Evolutionary conservation across 2,113 vertebrate species (phyloP), one percentile per base, ranked within the genome.

Genomic region (Campylorhamphus procurvoides): DNA sequence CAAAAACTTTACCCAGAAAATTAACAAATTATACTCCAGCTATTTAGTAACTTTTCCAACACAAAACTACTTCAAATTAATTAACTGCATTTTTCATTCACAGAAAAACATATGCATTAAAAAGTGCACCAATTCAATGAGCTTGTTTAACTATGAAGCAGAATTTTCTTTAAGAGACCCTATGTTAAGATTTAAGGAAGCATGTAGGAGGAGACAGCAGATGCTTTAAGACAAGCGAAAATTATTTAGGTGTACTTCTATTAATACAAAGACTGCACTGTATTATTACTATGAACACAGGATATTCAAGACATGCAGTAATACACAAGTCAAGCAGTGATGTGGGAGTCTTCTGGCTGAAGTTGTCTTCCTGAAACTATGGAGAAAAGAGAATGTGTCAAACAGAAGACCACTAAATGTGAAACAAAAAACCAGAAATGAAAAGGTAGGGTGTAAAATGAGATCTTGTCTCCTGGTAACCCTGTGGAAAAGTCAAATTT

Each of bases 131-230:
- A 60, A 64, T 31, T 71, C 2, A n/a, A 81, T n/a, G 20, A 95
- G 72, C 28, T 58, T 1, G 3, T 83, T 96, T 62, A 69, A 68
- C 46, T 42, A 47, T 10, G 27, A 89, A 78, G 42, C 46, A 74
- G 68, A 27, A 53, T 76, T 83, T 93, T 85, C 90, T 94, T 53
- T 35, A 52, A 69, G 68, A 84, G 72, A 74, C 40, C 59, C 75
- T 39, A n/a, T 35, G 60, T n/a, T 84, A 81, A 92, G 79, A 67
- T 77, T 92, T 84, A 81, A 89, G 76, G 95, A 96, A 90, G 76
- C 90, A 96, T 84, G 88, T 93, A 55, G 92, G 94, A 96, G 80
- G 83, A 94, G 29, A 67, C 4, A 94, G 85, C 85, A 93, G 90
- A 96, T 94, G 90, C 85, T 93, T 59, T 6, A 9, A 90, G 90